Evolutionary conservation across 92 coral and sea anemone species (phyloP).

Genomic region (Palythoa grandiflora): DNA sequence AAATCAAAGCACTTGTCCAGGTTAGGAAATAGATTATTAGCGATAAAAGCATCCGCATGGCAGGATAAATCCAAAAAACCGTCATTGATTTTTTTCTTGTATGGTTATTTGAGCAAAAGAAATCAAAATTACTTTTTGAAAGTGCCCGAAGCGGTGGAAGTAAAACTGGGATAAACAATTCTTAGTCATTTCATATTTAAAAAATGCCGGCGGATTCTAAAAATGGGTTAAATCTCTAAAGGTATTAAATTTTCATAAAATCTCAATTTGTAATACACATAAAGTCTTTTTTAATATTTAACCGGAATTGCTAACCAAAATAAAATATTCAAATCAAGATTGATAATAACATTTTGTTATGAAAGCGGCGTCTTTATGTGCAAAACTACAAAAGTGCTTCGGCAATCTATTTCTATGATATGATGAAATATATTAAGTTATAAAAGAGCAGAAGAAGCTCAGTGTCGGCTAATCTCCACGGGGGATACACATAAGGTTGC

Average conservation of each 20-base stretch:
- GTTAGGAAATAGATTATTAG: neutral
- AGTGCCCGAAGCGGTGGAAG: slow-evolving; percentile 6
- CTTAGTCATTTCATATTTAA: neutral
- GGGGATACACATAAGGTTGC: neutral
- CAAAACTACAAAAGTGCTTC: neutral
- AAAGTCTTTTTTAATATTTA: neutral
- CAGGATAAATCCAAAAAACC: neutral
- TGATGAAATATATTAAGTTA: neutral
- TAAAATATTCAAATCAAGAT: neutral
- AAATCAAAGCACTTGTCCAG: no score
- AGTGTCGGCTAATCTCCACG: neutral
- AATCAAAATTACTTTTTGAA: neutral
- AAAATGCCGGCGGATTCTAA: neutral
- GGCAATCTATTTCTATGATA: neutral
- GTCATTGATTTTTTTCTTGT: neutral
- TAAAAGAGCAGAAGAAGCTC: neutral
- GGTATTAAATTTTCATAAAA: neutral
- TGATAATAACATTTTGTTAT: neutral
- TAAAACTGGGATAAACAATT: neutral
- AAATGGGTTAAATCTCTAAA: neutral
- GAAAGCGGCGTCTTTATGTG: slow-evolving; percentile 3
- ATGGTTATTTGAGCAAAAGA: neutral
- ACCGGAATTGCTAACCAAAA: slow-evolving; percentile 19
- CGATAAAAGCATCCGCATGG: neutral
- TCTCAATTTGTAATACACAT: neutral